A percentile compares a stretch with the other conserved stretches of the same genome.
Evolutionary conservation across 1,140 invertebrate genomes (phyloP).

Genomic region (Zaprionus lachaisei): DNA sequence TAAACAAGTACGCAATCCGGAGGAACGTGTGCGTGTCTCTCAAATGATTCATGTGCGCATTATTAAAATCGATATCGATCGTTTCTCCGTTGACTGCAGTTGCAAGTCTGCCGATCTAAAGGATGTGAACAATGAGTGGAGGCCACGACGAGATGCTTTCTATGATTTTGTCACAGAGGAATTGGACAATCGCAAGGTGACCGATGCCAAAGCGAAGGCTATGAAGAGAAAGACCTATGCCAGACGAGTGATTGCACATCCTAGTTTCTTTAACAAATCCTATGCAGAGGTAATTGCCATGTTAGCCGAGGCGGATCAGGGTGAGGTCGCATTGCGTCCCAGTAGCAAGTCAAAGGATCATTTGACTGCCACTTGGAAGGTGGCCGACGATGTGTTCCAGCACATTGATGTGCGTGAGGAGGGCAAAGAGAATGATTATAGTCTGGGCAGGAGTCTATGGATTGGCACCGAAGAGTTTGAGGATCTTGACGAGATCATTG

Average conservation of each 20-base stretch:
- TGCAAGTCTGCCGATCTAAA: constrained; percentile 96
- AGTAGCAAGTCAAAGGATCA: constrained; percentile 98
- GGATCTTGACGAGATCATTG: constrained; percentile 99
- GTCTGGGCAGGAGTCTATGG: constrained; percentile 93
- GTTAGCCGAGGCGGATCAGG: constrained; percentile 96
- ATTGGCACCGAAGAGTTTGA: constrained; percentile 97
- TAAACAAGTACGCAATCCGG: constrained; percentile 95
- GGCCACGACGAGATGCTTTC: constrained; percentile 94
- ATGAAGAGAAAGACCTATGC: constrained; percentile 91
- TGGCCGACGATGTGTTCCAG: constrained; percentile 96
- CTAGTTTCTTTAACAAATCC: constrained; percentile 98
- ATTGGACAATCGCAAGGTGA: constrained; percentile 90
- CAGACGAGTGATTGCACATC: constrained; percentile 98
- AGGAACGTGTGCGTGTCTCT: constrained; percentile 93
- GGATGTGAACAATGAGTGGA: constrained; percentile 96
- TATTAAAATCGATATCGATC: constrained; percentile 97
- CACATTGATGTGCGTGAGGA: constrained; percentile 98
- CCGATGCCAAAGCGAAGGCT: constrained; percentile 92
- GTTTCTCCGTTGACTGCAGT: constrained; percentile 97
- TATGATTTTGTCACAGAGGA: constrained; percentile 96
- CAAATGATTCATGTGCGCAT: constrained; percentile 97
- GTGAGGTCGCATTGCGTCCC: constrained; percentile 97
- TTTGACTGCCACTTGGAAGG: constrained; percentile 99
- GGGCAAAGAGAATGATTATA: constrained; percentile 98
- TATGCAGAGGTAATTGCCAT: constrained; percentile 96